Conservation (phyloP, 2,113 vertebrate species). For the Nyctibius bracteatus region DNA sequence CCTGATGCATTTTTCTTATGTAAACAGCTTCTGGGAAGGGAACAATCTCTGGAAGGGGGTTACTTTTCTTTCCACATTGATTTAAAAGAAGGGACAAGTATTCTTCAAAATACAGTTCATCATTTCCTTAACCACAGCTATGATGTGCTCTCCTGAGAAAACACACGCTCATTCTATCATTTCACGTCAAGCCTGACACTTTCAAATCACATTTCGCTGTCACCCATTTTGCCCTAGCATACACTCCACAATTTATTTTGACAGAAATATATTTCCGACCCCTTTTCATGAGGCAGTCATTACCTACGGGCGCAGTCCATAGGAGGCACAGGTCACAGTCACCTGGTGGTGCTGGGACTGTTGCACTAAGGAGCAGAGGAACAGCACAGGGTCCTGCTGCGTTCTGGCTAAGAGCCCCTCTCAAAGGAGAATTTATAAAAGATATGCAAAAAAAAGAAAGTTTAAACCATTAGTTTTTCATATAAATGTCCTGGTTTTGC, state of each 20-base stretch:
- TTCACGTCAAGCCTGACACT: neutral
- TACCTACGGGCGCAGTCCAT: neutral
- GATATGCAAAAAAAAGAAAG: neutral
- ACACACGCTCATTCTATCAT: neutral
- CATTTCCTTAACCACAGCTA: neutral
- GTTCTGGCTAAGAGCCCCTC: neutral
- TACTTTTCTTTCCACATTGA: neutral
- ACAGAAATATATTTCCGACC: neutral
- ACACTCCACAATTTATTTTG: neutral
- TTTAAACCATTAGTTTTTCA: neutral
- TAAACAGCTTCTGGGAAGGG: neutral
- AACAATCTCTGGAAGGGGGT: neutral
- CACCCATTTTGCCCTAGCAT: neutral
- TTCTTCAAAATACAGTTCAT: neutral
- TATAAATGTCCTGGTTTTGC: no score
- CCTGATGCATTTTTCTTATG: neutral
- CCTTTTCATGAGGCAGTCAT: neutral
- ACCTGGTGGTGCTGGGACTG: neutral
- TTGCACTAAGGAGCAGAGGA: accelerated
- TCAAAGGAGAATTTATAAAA: neutral
- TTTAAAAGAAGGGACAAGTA: neutral
- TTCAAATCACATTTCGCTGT: neutral
- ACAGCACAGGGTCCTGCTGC: neutral
- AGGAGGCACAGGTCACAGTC: neutral
- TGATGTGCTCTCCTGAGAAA: neutral